A percentile compares a stretch with the other conserved stretches of the same genome.
Evolutionary conservation across 2,113 vertebrate genomes (phyloP).

Genomic region (Myotis davidii): DNA sequence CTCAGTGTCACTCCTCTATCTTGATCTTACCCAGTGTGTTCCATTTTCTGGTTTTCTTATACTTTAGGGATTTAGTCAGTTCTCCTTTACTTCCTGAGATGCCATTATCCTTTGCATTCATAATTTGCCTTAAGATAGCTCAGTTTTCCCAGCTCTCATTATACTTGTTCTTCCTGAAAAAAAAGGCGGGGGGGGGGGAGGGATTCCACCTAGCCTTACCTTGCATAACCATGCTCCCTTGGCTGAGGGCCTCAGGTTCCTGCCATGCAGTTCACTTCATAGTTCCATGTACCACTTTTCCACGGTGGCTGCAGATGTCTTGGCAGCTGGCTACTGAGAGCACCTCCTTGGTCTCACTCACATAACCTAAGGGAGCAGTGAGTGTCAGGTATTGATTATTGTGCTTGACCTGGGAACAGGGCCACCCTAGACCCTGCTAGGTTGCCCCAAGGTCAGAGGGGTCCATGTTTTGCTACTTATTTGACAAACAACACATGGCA

Average conservation of each 20-base stretch:
- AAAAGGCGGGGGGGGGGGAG: fast-evolving
- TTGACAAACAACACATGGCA: background rate
- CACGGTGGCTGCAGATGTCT: no score
- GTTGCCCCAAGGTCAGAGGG: fast-evolving
- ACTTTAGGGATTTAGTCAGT: background rate
- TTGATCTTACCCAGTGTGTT: background rate
- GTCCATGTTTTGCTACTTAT: background rate
- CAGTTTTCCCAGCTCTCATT: background rate
- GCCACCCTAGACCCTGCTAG: fast-evolving
- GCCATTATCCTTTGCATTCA: background rate
- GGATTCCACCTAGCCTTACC: background rate
- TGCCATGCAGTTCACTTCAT: background rate
- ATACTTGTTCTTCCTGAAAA: background rate
- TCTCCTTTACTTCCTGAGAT: background rate
- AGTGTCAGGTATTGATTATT: background rate
- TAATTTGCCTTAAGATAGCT: background rate
- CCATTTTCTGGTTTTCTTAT: background rate
- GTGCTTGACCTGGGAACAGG: background rate
- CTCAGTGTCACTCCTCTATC: background rate
- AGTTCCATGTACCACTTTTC: background rate
- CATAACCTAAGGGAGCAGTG: background rate
- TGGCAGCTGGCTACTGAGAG: background rate
- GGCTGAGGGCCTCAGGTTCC: fast-evolving
- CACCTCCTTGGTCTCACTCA: background rate
- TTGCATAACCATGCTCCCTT: background rate